These are phyloP conservation scores for Galago senegalensis DNA, from an alignment of 2,797 vertebrate species.

Conservation along the genomic window DNA sequence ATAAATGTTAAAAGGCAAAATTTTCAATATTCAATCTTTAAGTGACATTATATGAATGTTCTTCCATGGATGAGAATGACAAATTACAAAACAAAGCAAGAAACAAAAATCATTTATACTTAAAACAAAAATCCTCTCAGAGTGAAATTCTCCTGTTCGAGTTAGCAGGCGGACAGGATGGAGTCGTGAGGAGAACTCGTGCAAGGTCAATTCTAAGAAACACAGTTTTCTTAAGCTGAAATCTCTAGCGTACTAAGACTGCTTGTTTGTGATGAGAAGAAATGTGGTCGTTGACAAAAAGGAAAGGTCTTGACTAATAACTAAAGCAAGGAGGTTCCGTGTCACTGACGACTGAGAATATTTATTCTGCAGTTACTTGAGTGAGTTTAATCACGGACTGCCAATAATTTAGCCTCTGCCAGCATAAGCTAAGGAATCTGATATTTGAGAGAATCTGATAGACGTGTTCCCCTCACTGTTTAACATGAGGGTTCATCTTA, in stretches of 20 bases:
- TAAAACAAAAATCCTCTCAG: neutral
- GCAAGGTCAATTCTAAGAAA: neutral
- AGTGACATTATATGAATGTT: neutral
- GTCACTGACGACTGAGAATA: conserved; percentile 57
- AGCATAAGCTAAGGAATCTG: neutral
- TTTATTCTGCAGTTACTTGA: conserved; percentile 30
- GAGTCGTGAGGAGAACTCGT: neutral
- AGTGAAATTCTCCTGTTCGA: neutral
- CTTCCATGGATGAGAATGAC: neutral
- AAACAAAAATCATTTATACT: neutral
- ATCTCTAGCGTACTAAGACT: neutral
- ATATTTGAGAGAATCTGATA: neutral
- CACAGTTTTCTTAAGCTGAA: neutral
- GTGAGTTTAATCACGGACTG: conserved; percentile 54
- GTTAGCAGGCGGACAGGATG: neutral
- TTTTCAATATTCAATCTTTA: conserved; percentile 24
- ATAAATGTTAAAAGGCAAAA: conserved; percentile 77
- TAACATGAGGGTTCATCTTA: neutral
- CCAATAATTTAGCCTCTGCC: neutral
- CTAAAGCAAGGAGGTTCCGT: neutral
- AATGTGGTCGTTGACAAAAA: conserved; percentile 57
- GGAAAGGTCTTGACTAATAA: conserved; percentile 62
- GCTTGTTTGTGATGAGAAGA: conserved; percentile 21
- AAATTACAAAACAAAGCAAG: neutral
- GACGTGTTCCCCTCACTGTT: neutral